Evolutionary conservation across 2,797 vertebrate genomes (phyloP).

Genomic region (Rhabdophis nuchalis): DNA sequence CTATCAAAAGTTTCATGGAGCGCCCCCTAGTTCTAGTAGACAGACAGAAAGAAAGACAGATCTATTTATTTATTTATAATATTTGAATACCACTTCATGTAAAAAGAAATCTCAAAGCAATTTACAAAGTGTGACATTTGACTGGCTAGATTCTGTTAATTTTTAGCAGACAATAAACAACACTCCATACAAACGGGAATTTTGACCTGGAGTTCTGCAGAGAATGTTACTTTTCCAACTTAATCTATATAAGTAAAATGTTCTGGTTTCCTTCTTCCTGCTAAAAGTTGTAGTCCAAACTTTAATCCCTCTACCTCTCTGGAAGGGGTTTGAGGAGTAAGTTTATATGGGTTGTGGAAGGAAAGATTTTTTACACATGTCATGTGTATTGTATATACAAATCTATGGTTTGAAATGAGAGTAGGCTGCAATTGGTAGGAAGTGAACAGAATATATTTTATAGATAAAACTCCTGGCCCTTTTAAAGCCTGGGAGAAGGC

Average conservation of each 20-base stretch:
- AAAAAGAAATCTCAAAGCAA: background rate
- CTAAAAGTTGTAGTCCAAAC: slow-evolving; percentile 28
- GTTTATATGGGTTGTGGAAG: background rate
- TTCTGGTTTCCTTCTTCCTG: slow-evolving; percentile 51
- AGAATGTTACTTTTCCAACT: slow-evolving; percentile 50
- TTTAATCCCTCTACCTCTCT: background rate
- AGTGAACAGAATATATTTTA: background rate
- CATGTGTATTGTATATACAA: background rate
- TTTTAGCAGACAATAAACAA: slow-evolving; percentile 58
- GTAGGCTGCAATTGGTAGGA: background rate
- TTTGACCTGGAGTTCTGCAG: slow-evolving; percentile 47
- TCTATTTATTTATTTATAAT: background rate
- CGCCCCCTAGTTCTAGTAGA: no score
- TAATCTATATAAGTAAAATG: slow-evolving; percentile 54
- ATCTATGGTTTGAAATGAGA: background rate
- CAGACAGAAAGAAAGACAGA: slow-evolving; percentile 26
- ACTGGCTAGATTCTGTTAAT: slow-evolving; percentile 41
- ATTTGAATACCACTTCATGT: background rate
- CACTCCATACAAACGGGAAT: slow-evolving; percentile 54
- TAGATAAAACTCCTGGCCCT: background rate
- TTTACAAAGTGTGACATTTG: slow-evolving; percentile 50
- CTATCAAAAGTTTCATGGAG: no score
- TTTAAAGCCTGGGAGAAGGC: background rate
- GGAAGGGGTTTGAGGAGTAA: background rate
- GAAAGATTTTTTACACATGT: background rate